Conservation (phyloP, 2,888 invertebrate genomes). For the Tetheella fluctuosa region DNA sequence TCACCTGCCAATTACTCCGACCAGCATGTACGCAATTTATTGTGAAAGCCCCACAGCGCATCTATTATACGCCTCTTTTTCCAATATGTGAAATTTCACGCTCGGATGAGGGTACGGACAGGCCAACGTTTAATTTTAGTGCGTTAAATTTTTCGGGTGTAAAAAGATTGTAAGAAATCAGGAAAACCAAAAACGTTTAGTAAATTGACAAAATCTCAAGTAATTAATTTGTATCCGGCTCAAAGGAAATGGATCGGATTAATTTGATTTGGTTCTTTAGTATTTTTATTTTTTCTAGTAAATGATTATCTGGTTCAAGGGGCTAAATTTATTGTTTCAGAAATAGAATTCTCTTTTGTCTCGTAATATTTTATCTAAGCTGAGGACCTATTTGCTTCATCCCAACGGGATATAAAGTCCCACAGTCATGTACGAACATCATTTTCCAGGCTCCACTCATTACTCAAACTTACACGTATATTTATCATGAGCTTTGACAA, state of each 20-base stretch:
- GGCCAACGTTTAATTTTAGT: constrained; percentile 41
- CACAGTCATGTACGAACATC: constrained; percentile 9
- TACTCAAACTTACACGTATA: constrained; percentile 46
- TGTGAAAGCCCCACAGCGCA: constrained; percentile 47
- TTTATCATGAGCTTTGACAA: constrained; percentile 46
- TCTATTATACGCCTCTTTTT: constrained; percentile 54
- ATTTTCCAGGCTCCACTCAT: constrained; percentile 36
- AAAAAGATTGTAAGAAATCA: neutral
- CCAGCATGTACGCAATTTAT: constrained; percentile 54
- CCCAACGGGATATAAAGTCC: constrained; percentile 1
- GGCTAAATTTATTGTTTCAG: constrained; percentile 15
- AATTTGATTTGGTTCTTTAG: neutral
- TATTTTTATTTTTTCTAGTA: too few relatives aligned
- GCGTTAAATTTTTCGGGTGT: constrained; percentile 19
- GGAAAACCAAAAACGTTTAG: constrained; percentile 6
- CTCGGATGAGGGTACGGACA: constrained; percentile 32
- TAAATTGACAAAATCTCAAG: neutral
- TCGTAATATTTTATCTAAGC: neutral
- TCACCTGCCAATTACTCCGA: constrained; percentile 61
- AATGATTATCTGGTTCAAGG: constrained; percentile 15
- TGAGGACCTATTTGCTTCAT: neutral
- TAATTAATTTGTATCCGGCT: constrained; percentile 5
- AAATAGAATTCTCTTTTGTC: too few relatives aligned
- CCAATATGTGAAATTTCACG: constrained; percentile 46
- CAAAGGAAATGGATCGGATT: neutral